Evolutionary conservation across 2,888 invertebrate genomes (phyloP).

Genomic region (Meganola albula): DNA sequence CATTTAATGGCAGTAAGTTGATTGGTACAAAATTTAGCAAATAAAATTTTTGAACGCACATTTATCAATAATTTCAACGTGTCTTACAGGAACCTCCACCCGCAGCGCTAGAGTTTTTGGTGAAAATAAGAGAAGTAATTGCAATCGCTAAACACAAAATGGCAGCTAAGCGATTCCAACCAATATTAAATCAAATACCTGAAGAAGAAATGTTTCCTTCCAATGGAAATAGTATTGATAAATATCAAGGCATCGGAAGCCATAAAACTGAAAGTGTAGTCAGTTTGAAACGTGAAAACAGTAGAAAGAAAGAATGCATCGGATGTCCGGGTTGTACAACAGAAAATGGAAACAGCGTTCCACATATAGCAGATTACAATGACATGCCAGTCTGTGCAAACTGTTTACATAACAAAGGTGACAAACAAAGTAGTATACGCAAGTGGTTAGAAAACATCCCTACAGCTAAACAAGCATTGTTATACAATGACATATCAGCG

Average conservation of each 20-base stretch:
- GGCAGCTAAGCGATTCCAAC: conserved; percentile 87
- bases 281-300: conserved; percentile 80
- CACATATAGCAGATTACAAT: conserved; percentile 63
- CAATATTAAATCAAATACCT: conserved; percentile 87
- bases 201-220: conserved; percentile 83
- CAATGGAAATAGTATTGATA: conserved; percentile 69
- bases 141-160: conserved; percentile 93
- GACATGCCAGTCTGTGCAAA: conserved; percentile 71
- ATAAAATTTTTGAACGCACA: not conserved
- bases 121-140: conserved; percentile 93
- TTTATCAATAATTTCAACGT: not conserved
- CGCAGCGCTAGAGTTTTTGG: conserved; percentile 91
- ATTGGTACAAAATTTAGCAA: not conserved
- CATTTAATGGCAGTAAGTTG: conserved; percentile 85
- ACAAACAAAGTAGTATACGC: conserved; percentile 84
- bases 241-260: conserved; percentile 66
- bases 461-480: conserved; percentile 43
- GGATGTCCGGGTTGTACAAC: conserved; percentile 82
- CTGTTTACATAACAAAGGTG: conserved; percentile 78
- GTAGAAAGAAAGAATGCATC: conserved; percentile 77
- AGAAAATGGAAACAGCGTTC: conserved; percentile 42
- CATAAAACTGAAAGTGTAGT: conserved; percentile 74
- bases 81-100: conserved; percentile 88
- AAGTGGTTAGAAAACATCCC: conserved; percentile 88
- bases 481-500: conserved; percentile 42